These are phyloP conservation scores for Phaethornis superciliosus DNA, from an alignment of 2,113 vertebrate genomes.

Conservation along the genomic window DNA sequence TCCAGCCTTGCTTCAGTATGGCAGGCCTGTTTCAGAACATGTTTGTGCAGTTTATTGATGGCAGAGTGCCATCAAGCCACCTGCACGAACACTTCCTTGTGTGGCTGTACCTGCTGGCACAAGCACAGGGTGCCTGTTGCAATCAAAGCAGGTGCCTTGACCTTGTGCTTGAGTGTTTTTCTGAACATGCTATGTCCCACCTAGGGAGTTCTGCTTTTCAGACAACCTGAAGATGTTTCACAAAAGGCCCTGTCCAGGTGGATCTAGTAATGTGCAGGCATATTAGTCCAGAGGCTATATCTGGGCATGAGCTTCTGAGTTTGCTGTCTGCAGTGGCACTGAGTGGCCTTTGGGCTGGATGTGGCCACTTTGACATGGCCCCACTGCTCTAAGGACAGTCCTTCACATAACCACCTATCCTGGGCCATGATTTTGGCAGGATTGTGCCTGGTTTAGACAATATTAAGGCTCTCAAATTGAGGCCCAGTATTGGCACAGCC, in stretches of 20 bases:
- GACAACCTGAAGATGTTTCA: neutral
- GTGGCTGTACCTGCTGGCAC: neutral
- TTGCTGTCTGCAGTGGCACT: neutral
- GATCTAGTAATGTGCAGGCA: neutral
- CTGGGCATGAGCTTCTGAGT: neutral
- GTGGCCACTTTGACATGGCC: neutral
- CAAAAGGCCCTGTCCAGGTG: neutral
- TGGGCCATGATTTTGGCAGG: neutral
- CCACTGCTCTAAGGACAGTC: neutral
- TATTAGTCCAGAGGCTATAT: neutral
- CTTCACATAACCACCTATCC: neutral
- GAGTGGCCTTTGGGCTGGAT: neutral
- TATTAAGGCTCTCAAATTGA: neutral
- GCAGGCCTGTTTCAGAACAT: neutral
- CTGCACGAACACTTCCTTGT: accelerated
- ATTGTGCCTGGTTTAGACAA: neutral
- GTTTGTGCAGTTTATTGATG: neutral
- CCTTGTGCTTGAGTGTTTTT: neutral
- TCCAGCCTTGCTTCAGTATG: neutral
- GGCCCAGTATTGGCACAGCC: neutral
- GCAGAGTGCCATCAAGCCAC: neutral
- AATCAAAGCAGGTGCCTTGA: neutral
- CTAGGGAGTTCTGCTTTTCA: neutral
- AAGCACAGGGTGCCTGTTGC: neutral
- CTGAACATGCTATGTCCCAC: accelerated